These are phyloP conservation scores for Chinchilla lanigera DNA, from an alignment of 2,113 vertebrate species.

Conservation along the genomic window DNA sequence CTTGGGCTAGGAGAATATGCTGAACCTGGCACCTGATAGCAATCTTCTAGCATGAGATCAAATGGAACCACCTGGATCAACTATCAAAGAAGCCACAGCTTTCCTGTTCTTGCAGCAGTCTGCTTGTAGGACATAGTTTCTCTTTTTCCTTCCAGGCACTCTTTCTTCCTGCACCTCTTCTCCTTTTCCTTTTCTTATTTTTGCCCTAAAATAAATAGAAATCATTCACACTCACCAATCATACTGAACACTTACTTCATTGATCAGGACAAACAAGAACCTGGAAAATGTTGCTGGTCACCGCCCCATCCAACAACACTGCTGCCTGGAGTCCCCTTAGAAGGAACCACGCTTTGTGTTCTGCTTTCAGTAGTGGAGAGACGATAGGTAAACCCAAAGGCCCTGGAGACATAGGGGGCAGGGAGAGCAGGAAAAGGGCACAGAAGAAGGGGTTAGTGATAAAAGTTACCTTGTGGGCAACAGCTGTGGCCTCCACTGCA, in stretches of 20 bases:
- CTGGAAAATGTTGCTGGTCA: background rate
- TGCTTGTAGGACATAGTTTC: background rate
- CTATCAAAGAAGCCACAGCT: background rate
- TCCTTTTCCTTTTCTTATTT: background rate
- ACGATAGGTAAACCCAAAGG: background rate
- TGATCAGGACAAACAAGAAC: background rate
- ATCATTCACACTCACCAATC: background rate
- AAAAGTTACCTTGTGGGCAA: background rate
- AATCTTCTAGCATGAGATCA: background rate
- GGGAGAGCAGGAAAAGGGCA: background rate
- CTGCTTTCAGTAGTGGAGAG: background rate
- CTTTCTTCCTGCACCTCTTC: background rate
- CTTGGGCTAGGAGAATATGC: background rate
- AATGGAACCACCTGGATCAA: background rate
- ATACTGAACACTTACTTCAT: background rate
- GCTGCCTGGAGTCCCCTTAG: background rate
- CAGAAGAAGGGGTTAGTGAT: background rate
- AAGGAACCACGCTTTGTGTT: background rate
- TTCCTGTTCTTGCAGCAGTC: background rate
- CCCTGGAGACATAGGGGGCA: no score
- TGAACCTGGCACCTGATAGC: background rate
- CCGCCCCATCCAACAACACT: background rate
- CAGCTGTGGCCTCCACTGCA: no score
- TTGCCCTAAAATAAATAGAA: background rate
- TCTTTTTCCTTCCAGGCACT: background rate